Evolutionary conservation across 2,888 invertebrate species (phyloP), one percentile per base, ranked within the genome.

Genomic region (Myopa tessellatipennis): DNA sequence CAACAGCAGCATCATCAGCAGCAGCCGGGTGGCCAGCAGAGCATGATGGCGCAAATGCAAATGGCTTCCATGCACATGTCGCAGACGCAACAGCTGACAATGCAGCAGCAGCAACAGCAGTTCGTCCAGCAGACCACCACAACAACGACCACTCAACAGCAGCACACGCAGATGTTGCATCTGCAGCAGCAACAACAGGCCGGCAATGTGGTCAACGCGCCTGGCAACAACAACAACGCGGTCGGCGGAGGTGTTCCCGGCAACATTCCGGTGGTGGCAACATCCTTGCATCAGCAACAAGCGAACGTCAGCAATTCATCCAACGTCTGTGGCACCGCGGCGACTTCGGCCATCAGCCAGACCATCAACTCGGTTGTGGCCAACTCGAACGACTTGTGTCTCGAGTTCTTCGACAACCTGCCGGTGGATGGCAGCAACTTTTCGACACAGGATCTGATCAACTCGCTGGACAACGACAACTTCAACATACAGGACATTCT

Each of bases 361-460:
- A 87, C 88, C 76, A 89, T 89, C 78, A 89, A 87, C 82, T 89
- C 89, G 68, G 89, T 89, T 79, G 89, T 89, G 72, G 88, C 88
- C 79, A 89, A 87, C 81, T 85, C 86, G 80, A 87, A 87, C 80
- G 95, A 96, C 90, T 94, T 96, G 89, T 94, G 93, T 89, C 92
- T 96, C 84, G 96, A 96, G 91, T 95, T 96, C 90, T 91, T 96
- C 80, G 96, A 96, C 88, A 94, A 94, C 90, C 92, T 96, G 88
- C 93, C 94, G 77, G 91, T 94, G 83, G 95, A 96, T 89, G 92
- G 94, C 79, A 92, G 92, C 85, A 93, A 92, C 85, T 93, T 95
- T 89, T 93, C 94, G 84, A 95, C 95, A 78, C 95, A 95, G 88
- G 96, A 96, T 87, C 90, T 96, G 81, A 91, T 96, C 84, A 95